Base-by-base conservation (phyloP, 1,140 invertebrate genomes). In the Branchinecta lynchi region DNA sequence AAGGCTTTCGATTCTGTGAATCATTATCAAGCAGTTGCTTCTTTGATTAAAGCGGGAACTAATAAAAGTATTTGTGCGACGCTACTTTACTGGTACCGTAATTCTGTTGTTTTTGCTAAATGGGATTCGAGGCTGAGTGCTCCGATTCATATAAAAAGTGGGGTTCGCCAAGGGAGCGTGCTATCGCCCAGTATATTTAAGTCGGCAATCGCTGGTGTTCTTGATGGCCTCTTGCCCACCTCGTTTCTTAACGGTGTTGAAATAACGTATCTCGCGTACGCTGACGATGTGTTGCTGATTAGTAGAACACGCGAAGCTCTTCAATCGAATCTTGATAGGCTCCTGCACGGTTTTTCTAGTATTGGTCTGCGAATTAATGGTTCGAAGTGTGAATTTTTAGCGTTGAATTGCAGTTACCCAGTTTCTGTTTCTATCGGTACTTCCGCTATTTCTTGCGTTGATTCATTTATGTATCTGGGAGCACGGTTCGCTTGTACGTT, bases 1-100 rank as follows among this genome's bases (percentile, higher is more conserved):
- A 60, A 60, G 51, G 51, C 51, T 60, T 60, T 60, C 51, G 51
- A 60, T 60, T 60, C 51, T 60, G 51, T 60, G 51, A 60, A 60
- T 60, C 51, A 60, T 20, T 20, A 60, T 60, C 51, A 60, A 15
- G 51, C 51, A 60, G 17, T 60, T 60, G 51, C 51, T 60, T 60
- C 51, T 60, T 60, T 60, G 51, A 60, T 60, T 60, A 60, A 60
- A 60, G 51, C 17, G 51, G 51, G 51, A 60, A 60, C 6, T 60
- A 60, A 60, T 60, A 12, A 60, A 60, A 60, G 51, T 60, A 20
- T 60, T 3, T 60, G 12, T 60, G 51, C 51, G 12, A 60, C 12
- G 51, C 6, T 60, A 60, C 51, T 60, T 60, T 60, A 60, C 6
- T 20, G 51, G 51, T 60, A 60, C 17, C 17, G 51, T 6, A 20